Conservation (phyloP, 2,113 vertebrate species). For the Tupaia tana region DNA sequence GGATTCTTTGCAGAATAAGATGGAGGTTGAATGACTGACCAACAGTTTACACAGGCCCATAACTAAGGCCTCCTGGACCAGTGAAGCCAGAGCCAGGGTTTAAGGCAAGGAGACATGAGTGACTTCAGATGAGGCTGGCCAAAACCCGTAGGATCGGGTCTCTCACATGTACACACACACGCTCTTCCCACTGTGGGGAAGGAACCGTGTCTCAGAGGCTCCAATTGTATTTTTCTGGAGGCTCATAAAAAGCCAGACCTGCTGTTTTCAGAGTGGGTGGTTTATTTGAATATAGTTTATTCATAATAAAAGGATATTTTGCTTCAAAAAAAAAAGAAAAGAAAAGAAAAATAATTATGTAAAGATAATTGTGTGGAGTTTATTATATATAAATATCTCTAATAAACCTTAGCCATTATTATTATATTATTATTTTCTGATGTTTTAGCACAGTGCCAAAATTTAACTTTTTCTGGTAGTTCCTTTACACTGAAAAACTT, state of each 20-base stretch:
- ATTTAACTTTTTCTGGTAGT: neutral
- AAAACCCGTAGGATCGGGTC: neutral
- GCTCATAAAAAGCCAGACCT: neutral
- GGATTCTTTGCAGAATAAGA: constrained; percentile 85
- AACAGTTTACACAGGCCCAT: neutral
- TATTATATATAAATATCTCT: neutral
- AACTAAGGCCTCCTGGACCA: neutral
- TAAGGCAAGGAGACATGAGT: neutral
- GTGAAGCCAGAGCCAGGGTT: neutral
- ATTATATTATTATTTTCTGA: constrained; percentile 9
- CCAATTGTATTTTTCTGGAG: neutral
- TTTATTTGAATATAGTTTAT: constrained; percentile 42
- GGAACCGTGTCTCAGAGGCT: neutral
- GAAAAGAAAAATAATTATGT: neutral
- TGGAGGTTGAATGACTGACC: constrained; percentile 83
- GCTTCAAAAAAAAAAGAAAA: neutral
- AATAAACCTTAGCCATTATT: neutral
- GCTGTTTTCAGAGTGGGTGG: neutral
- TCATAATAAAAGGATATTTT: constrained; percentile 70
- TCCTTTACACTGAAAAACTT: neutral
- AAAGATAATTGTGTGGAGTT: neutral
- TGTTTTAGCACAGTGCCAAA: neutral
- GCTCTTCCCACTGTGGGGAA: neutral
- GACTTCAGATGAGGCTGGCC: neutral
- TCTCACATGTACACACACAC: too few species aligned